These are phyloP conservation scores for Haemorhous mexicanus DNA, from an alignment of 2,113 vertebrate genomes.

Conservation along the genomic window DNA sequence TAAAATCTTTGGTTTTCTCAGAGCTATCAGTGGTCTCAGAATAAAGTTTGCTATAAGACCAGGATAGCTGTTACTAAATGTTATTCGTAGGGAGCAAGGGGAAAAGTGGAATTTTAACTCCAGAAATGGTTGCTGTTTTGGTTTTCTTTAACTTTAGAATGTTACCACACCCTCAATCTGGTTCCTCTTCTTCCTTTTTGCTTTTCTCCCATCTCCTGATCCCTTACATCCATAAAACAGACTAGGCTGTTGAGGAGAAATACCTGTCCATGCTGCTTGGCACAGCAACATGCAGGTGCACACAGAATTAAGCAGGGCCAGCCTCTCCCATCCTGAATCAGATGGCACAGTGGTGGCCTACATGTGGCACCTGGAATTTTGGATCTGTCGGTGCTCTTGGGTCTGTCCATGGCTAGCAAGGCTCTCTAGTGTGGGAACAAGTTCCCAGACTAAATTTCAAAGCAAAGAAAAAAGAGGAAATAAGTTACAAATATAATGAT, in stretches of 20 bases:
- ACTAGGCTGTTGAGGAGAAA: not conserved
- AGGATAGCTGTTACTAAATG: not conserved
- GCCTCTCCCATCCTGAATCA: accelerated
- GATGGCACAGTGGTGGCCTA: not conserved
- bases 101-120: not conserved
- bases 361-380: not conserved
- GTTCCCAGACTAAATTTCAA: not conserved
- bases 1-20: not conserved
- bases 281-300: not conserved
- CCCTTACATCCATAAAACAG: not conserved
- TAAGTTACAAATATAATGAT: not conserved
- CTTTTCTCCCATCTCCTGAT: not conserved
- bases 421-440: not conserved
- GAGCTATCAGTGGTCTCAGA: not conserved
- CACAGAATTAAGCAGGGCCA: not conserved
- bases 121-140: not conserved
- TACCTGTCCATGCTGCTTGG: not conserved
- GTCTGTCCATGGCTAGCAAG: not conserved
- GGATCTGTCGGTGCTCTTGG: no score
- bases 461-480: not conserved
- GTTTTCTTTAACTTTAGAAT: not conserved
- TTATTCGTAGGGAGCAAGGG: not conserved
- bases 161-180: not conserved
- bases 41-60: not conserved
- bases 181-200: not conserved